These are phyloP conservation scores for Anthopleura sola DNA, from an alignment of 64 coral and sea anemone species.

Conservation along the genomic window DNA sequence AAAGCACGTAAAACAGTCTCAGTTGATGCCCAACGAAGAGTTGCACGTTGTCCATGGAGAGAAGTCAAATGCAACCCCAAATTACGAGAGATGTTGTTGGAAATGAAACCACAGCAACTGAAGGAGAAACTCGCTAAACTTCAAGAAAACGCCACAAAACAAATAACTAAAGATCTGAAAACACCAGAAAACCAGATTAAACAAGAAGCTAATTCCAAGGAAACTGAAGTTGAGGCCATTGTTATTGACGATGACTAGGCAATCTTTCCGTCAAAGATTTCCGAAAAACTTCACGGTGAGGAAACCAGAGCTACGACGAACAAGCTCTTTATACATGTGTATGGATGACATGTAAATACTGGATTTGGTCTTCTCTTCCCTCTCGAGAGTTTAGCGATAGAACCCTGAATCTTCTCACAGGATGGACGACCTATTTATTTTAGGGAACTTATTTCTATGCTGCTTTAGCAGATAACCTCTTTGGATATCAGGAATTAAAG, in stretches of 20 bases:
- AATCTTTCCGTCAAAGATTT: background rate
- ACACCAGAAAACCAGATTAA: background rate
- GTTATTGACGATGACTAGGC: conserved; percentile 86
- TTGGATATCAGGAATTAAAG: too few species aligned
- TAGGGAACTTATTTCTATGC: background rate
- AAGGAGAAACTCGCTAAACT: conserved; percentile 26
- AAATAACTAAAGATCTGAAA: background rate
- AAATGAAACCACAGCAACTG: background rate
- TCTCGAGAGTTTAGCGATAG: background rate
- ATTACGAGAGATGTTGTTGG: conserved; percentile 65
- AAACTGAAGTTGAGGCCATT: conserved; percentile 54
- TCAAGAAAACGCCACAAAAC: background rate
- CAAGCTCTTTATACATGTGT: background rate
- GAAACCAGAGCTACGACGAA: background rate
- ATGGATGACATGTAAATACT: background rate
- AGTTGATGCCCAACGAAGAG: conserved; percentile 43
- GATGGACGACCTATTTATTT: background rate
- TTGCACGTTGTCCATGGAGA: conserved; percentile 84
- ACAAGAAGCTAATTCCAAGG: background rate
- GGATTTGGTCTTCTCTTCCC: background rate
- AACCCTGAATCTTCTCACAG: background rate
- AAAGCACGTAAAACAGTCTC: conserved; percentile 78
- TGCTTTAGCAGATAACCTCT: background rate
- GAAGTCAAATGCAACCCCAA: conserved; percentile 79
- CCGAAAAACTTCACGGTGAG: background rate